phyloP scores from a whole-genome alignment of 1,140 invertebrate genomes.

The Dysdera silvatica region DNA sequence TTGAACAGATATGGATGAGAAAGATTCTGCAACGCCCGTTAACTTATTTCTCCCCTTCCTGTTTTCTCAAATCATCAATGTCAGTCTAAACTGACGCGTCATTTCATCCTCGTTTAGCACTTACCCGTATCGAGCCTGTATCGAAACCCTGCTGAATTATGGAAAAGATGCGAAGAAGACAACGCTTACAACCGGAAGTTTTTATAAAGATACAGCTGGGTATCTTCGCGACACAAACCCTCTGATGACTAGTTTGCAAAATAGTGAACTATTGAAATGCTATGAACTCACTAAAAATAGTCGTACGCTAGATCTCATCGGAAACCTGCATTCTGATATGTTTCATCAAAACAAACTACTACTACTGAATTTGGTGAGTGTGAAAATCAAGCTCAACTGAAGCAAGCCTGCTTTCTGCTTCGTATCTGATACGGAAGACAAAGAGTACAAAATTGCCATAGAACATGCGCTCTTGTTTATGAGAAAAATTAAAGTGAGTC shows the following conservation, averaged over 20 bases:
- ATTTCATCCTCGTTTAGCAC: not conserved
- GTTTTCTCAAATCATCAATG: constrained; percentile 2
- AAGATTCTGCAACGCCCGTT: not conserved
- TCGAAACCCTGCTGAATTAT: not conserved
- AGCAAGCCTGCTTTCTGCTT: not conserved
- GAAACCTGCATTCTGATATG: not conserved
- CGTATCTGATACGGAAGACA: not conserved
- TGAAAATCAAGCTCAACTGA: not conserved
- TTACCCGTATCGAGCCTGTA: not conserved
- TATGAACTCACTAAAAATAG: not conserved
- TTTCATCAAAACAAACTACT: not conserved
- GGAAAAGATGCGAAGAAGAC: not conserved
- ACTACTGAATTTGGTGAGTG: not conserved
- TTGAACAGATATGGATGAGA: not conserved
- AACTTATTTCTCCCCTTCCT: not conserved
- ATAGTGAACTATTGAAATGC: not conserved
- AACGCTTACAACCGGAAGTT: too few relatives aligned
- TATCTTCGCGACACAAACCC: too few relatives aligned
- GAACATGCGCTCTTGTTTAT: not conserved
- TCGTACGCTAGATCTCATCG: not conserved
- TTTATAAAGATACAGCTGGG: not conserved
- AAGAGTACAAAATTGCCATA: not conserved
- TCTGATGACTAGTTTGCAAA: not conserved
- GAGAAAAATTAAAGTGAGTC: not conserved
- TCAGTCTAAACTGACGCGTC: not conserved